Evolutionary conservation across 2,888 invertebrate species (phyloP), one percentile per base, ranked within the genome.

Genomic region (Itoplectis maculator): DNA sequence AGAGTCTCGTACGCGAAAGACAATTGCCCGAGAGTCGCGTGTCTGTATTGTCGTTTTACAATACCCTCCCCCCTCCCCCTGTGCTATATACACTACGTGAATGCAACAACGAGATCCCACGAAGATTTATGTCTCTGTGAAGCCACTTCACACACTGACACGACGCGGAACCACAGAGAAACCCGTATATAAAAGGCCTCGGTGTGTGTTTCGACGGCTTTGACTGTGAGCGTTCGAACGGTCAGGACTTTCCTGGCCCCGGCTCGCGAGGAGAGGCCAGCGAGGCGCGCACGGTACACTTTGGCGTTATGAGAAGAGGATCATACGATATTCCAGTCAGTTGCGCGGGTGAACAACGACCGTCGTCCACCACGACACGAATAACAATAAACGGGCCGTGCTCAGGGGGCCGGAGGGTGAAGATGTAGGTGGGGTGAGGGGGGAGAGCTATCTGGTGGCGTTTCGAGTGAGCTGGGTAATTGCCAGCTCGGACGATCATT

Each of bases 321-420:
- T 91, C 88, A 89, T 91, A 91, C 88, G 86, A 91, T 91, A 92
- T 92, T 92, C 92, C 87, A 91, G 91, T 91, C 92, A 92, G 91
- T 87, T 88, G 79, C 87, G 87, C 88, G 89, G 88, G 88, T 89
- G 90, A 90, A 92, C 91, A 92, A 91, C 91, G 91, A 90, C 90
- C 92, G 90, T 89, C 89, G 89, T 82, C 81, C 73, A 85, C 85
- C 89, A 87, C 89, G 89, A 86, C 89, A 87, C 89, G 92, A 91
- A 92, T 92, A 89, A 91, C 88, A 92, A 92, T 91, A 72, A 84
- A 77, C 76, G 75, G 72, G 20, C 70, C 65, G 79, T 68, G 70
- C 42, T 47, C 83, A 5, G 29, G 29, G 29, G 3, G 2, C 29
- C 29, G 29, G 3, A 2, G 29, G 81, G 83, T 88, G n/a, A n/a